A percentile compares a stretch with the other conserved stretches of the same genome.
phyloP scores from a whole-genome alignment of 64 coral and sea anemone species.

The Platygyra sinensis region DNA sequence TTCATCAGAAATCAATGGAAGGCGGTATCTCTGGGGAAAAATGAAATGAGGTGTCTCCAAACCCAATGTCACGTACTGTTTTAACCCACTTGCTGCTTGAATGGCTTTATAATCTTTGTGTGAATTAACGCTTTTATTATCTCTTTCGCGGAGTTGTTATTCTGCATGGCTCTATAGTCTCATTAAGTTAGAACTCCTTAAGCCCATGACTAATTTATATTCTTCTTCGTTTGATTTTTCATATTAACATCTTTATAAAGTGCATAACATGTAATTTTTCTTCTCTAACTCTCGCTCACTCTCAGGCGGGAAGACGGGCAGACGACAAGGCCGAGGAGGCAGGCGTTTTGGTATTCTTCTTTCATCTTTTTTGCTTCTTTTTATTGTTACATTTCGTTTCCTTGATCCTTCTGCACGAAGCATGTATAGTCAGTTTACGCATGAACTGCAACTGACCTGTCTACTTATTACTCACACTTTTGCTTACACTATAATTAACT shows the following conservation, averaged over 20 bases:
- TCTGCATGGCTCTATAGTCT: not conserved
- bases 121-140: not conserved
- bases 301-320: conserved; percentile 54
- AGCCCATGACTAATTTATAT: not conserved
- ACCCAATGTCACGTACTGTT: not conserved
- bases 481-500: not conserved
- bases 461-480: not conserved
- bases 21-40: too few species aligned
- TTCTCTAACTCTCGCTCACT: conserved; percentile 22
- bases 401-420: not conserved
- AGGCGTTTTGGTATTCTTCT: conserved; percentile 56
- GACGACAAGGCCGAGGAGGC: conserved; percentile 61
- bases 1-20: too few species aligned
- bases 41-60: not conserved
- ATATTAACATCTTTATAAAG: conserved; percentile 7
- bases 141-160: not conserved
- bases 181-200: not conserved
- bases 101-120: not conserved
- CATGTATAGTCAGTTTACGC: not conserved
- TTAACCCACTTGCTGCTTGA: not conserved
- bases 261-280: conserved; percentile 35
- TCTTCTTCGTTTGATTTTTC: not conserved
- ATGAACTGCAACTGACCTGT: not conserved
- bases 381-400: not conserved
- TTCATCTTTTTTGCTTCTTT: conserved; percentile 53